Conservation (phyloP, 92 coral and sea anemone species). For the Phenganax subtilis region DNA sequence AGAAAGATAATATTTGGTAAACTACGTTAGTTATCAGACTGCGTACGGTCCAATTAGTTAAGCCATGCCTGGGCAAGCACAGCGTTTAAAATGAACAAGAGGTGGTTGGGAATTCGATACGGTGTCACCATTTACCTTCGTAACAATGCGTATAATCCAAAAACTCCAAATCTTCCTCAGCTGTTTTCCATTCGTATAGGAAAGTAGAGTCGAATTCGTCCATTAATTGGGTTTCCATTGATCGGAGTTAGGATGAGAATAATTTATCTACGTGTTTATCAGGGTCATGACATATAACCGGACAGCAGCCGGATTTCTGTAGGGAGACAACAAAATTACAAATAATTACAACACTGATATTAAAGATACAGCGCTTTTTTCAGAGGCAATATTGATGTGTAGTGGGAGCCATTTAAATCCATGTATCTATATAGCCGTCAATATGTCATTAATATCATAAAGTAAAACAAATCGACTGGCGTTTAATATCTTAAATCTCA, state of each 20-base stretch:
- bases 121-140: constrained; percentile 23
- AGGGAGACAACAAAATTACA: constrained; percentile 22
- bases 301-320: neutral
- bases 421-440: neutral
- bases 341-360: constrained; percentile 22
- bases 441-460: neutral
- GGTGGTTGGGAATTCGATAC: neutral
- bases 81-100: neutral
- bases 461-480: neutral
- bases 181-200: constrained; percentile 79
- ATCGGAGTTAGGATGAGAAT: constrained; percentile 54
- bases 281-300: constrained; percentile 69
- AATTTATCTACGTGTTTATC: constrained; percentile 58
- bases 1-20: constrained; percentile 20
- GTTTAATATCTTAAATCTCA: constrained; percentile 12
- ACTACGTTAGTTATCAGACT: neutral
- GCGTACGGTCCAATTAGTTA: constrained; percentile 3
- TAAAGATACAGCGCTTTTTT: constrained; percentile 24
- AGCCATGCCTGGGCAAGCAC: neutral
- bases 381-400: neutral
- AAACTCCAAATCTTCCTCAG: constrained; percentile 73
- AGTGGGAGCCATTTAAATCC: too few species aligned
- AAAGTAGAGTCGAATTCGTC: constrained; percentile 71
- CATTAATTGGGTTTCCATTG: constrained; percentile 82
- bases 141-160: constrained; percentile 48